Percentiles rank a stretch among this genome's conserved stretches.
Evolutionary conservation across 2,113 vertebrate genomes (phyloP).

Genomic region (Cyanoderma ruficeps): DNA sequence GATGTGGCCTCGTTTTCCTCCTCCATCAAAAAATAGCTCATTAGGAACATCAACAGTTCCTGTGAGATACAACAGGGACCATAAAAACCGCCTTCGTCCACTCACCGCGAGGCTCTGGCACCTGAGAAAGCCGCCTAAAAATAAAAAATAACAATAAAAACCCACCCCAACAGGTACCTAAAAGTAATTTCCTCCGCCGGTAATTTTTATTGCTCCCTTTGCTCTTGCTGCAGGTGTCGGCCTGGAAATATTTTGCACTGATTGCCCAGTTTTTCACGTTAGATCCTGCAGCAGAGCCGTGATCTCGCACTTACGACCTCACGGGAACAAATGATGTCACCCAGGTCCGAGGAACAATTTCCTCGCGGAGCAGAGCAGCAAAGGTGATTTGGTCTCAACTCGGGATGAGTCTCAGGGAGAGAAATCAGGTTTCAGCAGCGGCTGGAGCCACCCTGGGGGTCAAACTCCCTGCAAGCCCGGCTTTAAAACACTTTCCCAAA

Average conservation of each 20-base stretch:
- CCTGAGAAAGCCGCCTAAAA: slow-evolving; percentile 7
- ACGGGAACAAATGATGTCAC: slow-evolving; percentile 44
- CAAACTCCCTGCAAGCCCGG: not conserved
- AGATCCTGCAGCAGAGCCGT: slow-evolving; percentile 24
- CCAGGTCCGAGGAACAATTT: not conserved
- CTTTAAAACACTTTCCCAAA: not conserved
- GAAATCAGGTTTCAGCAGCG: not conserved
- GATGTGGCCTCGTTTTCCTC: slow-evolving; percentile 19
- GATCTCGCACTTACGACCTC: slow-evolving; percentile 49
- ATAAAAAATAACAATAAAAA: slow-evolving; percentile 31
- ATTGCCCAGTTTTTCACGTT: slow-evolving; percentile 25
- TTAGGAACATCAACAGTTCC: slow-evolving; percentile 39
- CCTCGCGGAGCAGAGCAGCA: not conserved
- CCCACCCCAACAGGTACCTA: slow-evolving; percentile 31
- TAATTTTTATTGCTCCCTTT: slow-evolving; percentile 63
- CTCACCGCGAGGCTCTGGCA: not conserved
- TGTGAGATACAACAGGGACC: not conserved
- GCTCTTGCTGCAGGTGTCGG: slow-evolving; percentile 33
- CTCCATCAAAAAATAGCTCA: slow-evolving; percentile 3
- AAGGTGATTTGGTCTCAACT: not conserved
- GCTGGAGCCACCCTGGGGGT: not conserved
- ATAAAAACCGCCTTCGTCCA: not conserved
- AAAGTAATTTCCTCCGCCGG: slow-evolving; percentile 53
- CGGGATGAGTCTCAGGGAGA: not conserved
- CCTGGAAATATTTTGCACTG: slow-evolving; percentile 32